Percentiles rank a stretch among this genome's conserved stretches.
phyloP scores from a whole-genome alignment of 2,888 invertebrate species.

The Alviniconcha strummeri region DNA sequence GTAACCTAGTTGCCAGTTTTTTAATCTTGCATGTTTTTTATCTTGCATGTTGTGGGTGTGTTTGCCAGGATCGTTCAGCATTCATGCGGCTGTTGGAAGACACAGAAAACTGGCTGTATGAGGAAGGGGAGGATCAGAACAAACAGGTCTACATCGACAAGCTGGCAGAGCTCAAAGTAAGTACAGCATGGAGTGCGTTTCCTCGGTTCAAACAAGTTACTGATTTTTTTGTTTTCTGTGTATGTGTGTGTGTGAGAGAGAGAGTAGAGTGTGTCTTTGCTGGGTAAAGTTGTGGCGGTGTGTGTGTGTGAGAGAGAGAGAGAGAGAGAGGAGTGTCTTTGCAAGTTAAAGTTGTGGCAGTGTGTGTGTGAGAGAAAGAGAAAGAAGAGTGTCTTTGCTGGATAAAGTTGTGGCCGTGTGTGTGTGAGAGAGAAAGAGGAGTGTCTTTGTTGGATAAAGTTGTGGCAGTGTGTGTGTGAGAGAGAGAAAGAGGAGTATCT shows the following conservation, averaged over 20 bases:
- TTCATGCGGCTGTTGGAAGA: slow-evolving; percentile 81
- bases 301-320: neutral
- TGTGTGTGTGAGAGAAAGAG: no score
- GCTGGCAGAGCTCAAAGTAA: slow-evolving; percentile 76
- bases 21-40: no score
- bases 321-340: no score
- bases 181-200: neutral
- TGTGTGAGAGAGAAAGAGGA: no score
- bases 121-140: slow-evolving; percentile 95
- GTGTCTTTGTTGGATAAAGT: no score
- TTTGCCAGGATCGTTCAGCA: slow-evolving; percentile 59
- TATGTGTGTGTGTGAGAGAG: neutral
- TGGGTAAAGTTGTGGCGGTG: neutral
- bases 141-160: slow-evolving; percentile 81
- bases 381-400: no score
- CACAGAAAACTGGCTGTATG: slow-evolving; percentile 97
- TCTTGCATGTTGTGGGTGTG: no score
- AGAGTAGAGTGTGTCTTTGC: neutral
- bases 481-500: no score
- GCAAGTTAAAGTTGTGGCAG: no score
- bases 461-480: no score
- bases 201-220: neutral
- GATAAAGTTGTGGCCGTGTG: no score
- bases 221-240: neutral
- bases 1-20: no score